Evolutionary conservation across 2,797 vertebrate species (phyloP).

Genomic region (Okamejei kenojei): DNA sequence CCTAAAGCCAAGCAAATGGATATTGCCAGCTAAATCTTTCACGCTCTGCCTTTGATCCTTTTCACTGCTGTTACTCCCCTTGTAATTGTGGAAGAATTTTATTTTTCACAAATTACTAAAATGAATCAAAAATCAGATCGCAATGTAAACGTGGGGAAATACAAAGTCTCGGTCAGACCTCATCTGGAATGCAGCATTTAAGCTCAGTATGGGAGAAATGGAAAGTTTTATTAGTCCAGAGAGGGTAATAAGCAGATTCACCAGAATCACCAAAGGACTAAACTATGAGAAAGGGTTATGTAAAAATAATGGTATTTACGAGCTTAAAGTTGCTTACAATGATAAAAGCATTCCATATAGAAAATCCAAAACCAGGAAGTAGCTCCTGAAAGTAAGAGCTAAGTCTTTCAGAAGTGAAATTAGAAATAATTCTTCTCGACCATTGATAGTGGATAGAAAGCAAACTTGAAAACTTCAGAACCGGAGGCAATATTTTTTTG

Average conservation of each 20-base stretch:
- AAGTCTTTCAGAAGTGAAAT: background rate
- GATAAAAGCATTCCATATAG: background rate
- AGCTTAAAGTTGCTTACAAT: background rate
- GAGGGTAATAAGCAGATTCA: background rate
- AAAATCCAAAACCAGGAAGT: background rate
- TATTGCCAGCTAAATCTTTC: background rate
- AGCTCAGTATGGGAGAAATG: background rate
- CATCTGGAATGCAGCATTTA: background rate
- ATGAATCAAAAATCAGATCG: background rate
- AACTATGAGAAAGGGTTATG: background rate
- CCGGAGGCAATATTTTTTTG: background rate
- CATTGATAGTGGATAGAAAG: background rate
- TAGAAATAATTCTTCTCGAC: background rate
- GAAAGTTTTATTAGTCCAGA: background rate
- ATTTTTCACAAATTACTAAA: background rate
- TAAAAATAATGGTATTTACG: background rate
- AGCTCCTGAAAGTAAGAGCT: background rate
- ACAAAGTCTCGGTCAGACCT: background rate
- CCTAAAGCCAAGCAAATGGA: background rate
- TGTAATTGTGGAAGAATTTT: background rate
- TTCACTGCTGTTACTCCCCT: background rate
- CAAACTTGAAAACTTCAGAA: background rate
- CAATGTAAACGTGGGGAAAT: background rate
- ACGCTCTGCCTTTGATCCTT: background rate
- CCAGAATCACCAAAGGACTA: background rate